phyloP scores from a whole-genome alignment of 2,113 vertebrate genomes.

The Alouatta palliata region DNA sequence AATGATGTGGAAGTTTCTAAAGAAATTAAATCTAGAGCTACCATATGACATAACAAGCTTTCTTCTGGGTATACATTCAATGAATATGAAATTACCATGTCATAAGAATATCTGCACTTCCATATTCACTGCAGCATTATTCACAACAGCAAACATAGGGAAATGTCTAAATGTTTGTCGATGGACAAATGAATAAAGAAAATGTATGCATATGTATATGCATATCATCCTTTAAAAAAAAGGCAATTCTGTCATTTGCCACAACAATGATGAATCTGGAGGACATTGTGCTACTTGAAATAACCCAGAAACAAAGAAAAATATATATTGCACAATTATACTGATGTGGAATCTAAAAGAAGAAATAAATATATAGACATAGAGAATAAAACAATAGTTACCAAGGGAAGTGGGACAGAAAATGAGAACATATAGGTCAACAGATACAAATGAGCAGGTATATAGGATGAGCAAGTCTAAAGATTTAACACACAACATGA shows the following conservation, averaged over 20 bases:
- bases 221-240: not conserved
- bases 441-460: not conserved
- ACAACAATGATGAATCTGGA: not conserved
- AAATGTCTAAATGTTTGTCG: not conserved
- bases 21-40: not conserved
- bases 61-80: not conserved
- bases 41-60: not conserved
- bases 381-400: not conserved
- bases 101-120: not conserved
- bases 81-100: not conserved
- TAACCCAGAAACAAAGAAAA: not conserved
- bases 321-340: not conserved
- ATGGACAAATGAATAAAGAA: not conserved
- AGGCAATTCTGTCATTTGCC: not conserved
- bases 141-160: not conserved
- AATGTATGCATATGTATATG: not conserved
- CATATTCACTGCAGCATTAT: not conserved
- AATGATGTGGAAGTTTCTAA: not conserved
- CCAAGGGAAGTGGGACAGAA: not conserved
- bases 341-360: not conserved
- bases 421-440: not conserved
- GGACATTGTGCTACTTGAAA: not conserved
- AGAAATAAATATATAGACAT: not conserved
- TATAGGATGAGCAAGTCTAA: not conserved
- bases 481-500: not conserved